phyloP scores from a whole-genome alignment of 2,113 vertebrate genomes.

The Scomber japonicus region DNA sequence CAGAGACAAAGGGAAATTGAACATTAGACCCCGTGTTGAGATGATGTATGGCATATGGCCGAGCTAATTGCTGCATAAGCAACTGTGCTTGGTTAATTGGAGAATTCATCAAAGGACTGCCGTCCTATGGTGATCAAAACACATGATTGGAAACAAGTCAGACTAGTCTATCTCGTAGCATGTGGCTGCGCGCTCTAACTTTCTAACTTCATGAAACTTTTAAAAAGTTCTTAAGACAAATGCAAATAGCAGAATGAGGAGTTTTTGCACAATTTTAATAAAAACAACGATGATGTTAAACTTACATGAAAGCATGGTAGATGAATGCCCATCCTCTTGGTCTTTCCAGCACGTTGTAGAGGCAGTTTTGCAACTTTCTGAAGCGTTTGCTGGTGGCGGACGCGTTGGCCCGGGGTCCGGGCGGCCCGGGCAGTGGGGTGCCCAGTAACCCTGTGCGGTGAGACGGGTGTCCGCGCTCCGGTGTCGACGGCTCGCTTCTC shows the following conservation, averaged over 20 bases:
- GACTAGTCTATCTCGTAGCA: background rate
- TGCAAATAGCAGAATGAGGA: background rate
- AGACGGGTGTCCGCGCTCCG: slow-evolving; percentile 85
- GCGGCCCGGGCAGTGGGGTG: slow-evolving; percentile 87
- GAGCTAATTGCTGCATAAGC: slow-evolving; percentile 49
- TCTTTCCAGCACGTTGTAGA: slow-evolving; percentile 95
- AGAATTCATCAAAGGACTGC: slow-evolving; percentile 47
- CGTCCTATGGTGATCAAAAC: slow-evolving; percentile 5
- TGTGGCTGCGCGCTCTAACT: slow-evolving; percentile 5
- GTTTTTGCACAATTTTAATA: background rate
- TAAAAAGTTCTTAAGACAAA: background rate
- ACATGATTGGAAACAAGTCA: slow-evolving; percentile 8
- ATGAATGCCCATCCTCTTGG: slow-evolving; percentile 94
- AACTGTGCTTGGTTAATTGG: slow-evolving; percentile 65
- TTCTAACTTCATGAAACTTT: background rate
- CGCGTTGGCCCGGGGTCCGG: slow-evolving; percentile 82
- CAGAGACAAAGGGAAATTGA: slow-evolving; percentile 53
- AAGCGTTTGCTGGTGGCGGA: slow-evolving; percentile 88
- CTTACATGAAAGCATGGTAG: slow-evolving; percentile 96
- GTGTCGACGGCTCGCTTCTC: slow-evolving; percentile 86
- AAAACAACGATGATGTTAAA: slow-evolving; percentile 7
- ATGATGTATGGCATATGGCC: slow-evolving; percentile 63
- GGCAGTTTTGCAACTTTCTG: slow-evolving; percentile 91
- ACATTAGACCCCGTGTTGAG: slow-evolving; percentile 53
- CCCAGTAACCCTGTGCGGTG: slow-evolving; percentile 89